Evolutionary conservation across 2,113 vertebrate species (phyloP).

Genomic region (Diadophis punctatus): DNA sequence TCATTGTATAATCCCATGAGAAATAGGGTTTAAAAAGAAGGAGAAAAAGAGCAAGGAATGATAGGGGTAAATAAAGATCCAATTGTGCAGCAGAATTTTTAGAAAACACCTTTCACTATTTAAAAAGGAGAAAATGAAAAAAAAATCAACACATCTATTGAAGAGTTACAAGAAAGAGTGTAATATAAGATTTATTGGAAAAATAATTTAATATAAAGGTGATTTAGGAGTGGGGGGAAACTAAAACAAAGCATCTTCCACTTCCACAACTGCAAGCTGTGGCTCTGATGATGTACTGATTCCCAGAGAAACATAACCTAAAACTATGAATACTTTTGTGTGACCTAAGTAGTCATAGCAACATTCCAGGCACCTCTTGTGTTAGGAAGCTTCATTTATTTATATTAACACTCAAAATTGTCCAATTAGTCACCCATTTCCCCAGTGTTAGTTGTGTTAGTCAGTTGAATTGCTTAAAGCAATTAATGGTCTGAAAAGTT

Average conservation of each 20-base stretch:
- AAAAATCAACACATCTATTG: background rate
- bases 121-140: constrained; percentile 1
- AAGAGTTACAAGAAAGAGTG: background rate
- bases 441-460: background rate
- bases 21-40: background rate
- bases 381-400: background rate
- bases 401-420: background rate
- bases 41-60: background rate
- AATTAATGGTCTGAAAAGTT: background rate
- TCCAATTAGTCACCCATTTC: background rate
- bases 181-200: background rate
- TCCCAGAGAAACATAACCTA: background rate
- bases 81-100: background rate
- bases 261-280: background rate
- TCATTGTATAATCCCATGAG: background rate
- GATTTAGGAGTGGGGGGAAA: background rate
- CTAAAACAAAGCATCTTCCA: constrained; percentile 3
- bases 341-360: constrained; percentile 11
- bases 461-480: background rate
- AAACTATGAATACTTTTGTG: constrained; percentile 1
- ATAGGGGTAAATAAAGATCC: background rate
- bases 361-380: background rate
- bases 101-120: background rate
- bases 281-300: background rate
- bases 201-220: background rate